phyloP scores from a whole-genome alignment of 2,888 invertebrate species.

The Glyphotaelius pellucidus region DNA sequence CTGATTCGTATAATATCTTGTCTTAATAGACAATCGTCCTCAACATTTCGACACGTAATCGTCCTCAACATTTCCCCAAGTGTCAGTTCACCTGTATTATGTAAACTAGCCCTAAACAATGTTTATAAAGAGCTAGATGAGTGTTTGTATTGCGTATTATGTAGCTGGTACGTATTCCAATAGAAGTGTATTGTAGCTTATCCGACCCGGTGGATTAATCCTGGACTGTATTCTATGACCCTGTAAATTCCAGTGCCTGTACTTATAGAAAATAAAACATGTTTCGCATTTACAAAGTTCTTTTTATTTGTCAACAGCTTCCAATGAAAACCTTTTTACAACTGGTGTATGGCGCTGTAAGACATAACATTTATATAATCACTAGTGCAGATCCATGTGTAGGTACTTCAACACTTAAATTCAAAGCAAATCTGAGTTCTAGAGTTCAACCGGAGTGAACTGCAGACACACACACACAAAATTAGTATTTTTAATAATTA shows the following conservation, averaged over 20 bases:
- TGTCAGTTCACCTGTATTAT: background rate
- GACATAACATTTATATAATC: no score
- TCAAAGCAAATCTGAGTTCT: no score
- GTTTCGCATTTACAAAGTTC: slow-evolving; percentile 25
- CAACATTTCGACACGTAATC: background rate
- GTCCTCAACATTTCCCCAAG: background rate
- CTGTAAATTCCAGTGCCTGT: slow-evolving; percentile 60
- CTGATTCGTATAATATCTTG: background rate
- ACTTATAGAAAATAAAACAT: slow-evolving; percentile 54
- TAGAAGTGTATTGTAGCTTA: background rate
- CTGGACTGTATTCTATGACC: slow-evolving; percentile 37
- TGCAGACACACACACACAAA: no score
- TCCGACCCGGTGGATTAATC: background rate
- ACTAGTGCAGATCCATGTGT: no score
- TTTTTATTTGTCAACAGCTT: background rate
- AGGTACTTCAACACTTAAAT: no score
- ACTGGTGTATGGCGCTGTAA: no score
- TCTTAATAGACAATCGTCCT: background rate
- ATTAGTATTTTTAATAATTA: no score
- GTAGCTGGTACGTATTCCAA: background rate
- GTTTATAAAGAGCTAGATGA: background rate
- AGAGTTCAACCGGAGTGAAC: no score
- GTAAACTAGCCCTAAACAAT: background rate
- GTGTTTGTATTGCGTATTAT: background rate
- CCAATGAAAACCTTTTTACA: background rate